A percentile compares a stretch with the other conserved stretches of the same genome.
These are phyloP conservation scores for Caenorhabditis imperialis DNA, from an alignment of 2,888 invertebrate species.

Conservation along the genomic window DNA sequence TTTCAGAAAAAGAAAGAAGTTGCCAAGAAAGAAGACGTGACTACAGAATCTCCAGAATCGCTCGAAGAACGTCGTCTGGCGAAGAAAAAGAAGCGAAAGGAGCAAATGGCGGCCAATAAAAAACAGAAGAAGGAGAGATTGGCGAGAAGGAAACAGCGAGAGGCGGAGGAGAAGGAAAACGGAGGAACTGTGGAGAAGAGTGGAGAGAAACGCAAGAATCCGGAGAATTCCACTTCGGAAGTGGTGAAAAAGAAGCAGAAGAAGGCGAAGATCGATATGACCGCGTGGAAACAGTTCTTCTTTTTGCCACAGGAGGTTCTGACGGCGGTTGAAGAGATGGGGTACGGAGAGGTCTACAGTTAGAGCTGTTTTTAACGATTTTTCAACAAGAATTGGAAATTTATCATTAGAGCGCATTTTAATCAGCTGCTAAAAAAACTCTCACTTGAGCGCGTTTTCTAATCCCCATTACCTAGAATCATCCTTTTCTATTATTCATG, in stretches of 20 bases:
- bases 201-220: constrained; percentile 10
- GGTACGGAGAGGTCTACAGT: constrained; percentile 30
- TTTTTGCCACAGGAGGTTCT: constrained; percentile 58
- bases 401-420: no score
- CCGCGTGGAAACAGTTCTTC: constrained; percentile 59
- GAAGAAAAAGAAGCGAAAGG: constrained; percentile 34
- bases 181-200: constrained; percentile 9
- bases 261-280: constrained; percentile 11
- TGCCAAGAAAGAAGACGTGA: neutral
- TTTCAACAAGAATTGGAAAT: neutral
- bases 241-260: constrained; percentile 1
- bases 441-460: no score
- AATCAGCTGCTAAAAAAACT: no score
- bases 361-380: neutral
- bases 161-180: constrained; percentile 15
- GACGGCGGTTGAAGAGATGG: constrained; percentile 52
- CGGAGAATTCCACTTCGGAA: neutral
- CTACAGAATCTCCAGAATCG: neutral
- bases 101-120: constrained; percentile 42
- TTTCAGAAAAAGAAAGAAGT: no score
- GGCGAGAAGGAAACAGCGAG: constrained; percentile 22
- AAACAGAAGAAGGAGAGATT: constrained; percentile 33
- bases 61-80: constrained; percentile 29
- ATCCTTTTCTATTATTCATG: no score
- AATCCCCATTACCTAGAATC: no score